These are phyloP conservation scores for Agrenia bidenticulata DNA, from an alignment of 2,888 invertebrate genomes.

Conservation along the genomic window DNA sequence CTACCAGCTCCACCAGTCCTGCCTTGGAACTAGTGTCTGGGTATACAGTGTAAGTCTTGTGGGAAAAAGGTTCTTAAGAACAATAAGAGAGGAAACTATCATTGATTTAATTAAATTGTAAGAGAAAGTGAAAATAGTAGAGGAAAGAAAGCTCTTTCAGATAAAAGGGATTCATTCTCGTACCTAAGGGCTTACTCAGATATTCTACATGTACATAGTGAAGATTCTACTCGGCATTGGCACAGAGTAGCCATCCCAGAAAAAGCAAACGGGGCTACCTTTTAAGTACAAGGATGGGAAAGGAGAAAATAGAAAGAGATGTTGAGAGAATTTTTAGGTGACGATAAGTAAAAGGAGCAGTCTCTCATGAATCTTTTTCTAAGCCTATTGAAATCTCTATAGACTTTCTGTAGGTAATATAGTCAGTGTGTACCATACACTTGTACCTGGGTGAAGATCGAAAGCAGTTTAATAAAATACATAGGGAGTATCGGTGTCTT, in stretches of 20 bases:
- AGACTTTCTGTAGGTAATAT: no score
- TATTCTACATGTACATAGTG: background rate
- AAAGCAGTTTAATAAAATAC: background rate
- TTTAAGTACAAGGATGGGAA: background rate
- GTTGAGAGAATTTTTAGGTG: slow-evolving; percentile 5
- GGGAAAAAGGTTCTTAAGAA: slow-evolving; percentile 14
- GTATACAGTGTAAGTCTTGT: background rate
- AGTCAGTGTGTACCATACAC: no score
- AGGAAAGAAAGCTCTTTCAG: background rate
- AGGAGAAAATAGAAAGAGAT: background rate
- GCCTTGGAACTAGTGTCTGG: background rate
- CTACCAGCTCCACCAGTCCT: background rate
- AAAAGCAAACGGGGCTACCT: background rate
- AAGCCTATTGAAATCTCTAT: no score
- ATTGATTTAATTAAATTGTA: slow-evolving; percentile 21
- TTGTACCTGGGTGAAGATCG: background rate
- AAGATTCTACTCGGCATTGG: background rate
- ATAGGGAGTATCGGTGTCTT: no score
- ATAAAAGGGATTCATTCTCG: slow-evolving; percentile 3
- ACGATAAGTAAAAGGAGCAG: background rate
- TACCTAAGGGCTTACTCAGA: slow-evolving; percentile 3
- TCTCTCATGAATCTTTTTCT: slow-evolving; percentile 1
- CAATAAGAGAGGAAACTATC: slow-evolving; percentile 12
- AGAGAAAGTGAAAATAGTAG: background rate
- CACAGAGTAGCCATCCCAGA: background rate